phyloP scores from a whole-genome alignment of 2,888 invertebrate species.

The Lampropteryx suffumata region DNA sequence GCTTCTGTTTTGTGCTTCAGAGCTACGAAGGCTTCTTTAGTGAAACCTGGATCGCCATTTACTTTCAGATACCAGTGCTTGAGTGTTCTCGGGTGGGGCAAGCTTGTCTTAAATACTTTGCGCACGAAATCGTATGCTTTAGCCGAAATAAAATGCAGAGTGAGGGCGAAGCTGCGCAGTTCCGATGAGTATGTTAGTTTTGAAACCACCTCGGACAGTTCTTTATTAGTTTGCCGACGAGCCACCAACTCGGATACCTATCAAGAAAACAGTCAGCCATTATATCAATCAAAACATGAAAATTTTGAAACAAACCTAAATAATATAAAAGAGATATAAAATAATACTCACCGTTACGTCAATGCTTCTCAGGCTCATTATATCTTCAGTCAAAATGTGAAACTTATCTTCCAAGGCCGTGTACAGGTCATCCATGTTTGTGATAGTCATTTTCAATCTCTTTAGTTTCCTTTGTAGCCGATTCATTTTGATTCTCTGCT shows the following conservation, averaged over 20 bases:
- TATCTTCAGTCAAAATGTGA: conserved; percentile 1
- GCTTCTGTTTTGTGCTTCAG: conserved; percentile 20
- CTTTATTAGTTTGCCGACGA: conserved; percentile 18
- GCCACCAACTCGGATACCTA: conserved; percentile 14
- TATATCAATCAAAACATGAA: too few species aligned
- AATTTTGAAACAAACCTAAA: neutral
- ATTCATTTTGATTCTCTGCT: conserved; percentile 7
- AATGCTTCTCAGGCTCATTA: neutral
- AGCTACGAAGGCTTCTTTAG: conserved; percentile 26
- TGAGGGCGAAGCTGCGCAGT: conserved; percentile 34
- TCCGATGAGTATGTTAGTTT: conserved; percentile 25
- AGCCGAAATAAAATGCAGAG: conserved; percentile 31
- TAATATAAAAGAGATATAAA: too few species aligned
- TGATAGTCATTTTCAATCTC: conserved; percentile 11
- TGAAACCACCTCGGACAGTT: conserved; percentile 15
- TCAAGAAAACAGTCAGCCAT: too few species aligned
- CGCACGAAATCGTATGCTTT: conserved; percentile 29
- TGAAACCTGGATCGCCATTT: conserved; percentile 30
- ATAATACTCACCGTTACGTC: conserved; percentile 3
- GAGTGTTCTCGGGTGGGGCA: conserved; percentile 35
- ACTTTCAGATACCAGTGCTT: conserved; percentile 29
- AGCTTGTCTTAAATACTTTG: conserved; percentile 20
- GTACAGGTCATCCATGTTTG: conserved; percentile 9
- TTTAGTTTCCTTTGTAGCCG: conserved; percentile 6
- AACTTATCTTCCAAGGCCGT: conserved; percentile 4